phyloP scores from a whole-genome alignment of 2,797 vertebrate genomes.

The Trematomus bernacchii region DNA sequence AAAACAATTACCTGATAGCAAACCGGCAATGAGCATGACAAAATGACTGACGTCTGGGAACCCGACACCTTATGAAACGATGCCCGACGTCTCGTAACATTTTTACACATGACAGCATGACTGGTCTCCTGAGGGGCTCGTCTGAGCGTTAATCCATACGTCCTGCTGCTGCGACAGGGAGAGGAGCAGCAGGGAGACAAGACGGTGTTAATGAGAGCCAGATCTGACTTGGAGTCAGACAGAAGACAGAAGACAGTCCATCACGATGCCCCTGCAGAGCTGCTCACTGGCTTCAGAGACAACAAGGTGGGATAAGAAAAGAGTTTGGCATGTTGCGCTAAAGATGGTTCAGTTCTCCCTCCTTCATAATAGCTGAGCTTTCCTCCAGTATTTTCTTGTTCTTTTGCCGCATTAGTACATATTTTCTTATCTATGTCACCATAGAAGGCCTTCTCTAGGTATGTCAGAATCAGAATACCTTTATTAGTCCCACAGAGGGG shows the following conservation, averaged over 20 bases:
- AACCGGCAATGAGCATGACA: conserved; percentile 57
- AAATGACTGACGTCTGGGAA: conserved; percentile 71
- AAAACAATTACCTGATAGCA: conserved; percentile 73
- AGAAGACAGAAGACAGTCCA: conserved; percentile 46
- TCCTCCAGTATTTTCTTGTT: neutral
- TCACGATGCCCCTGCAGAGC: conserved; percentile 44
- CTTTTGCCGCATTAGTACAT: conserved; percentile 2
- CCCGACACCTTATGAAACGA: conserved; percentile 77
- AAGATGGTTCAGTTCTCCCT: conserved; percentile 4
- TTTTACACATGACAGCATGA: conserved; percentile 75
- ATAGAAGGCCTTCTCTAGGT: no score
- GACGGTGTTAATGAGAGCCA: conserved; percentile 72
- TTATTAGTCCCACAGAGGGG: no score
- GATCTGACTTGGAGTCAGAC: conserved; percentile 58
- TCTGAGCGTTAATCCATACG: conserved; percentile 70
- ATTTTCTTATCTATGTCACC: neutral
- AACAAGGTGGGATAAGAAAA: conserved; percentile 39
- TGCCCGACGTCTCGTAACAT: conserved; percentile 69
- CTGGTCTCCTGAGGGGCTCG: conserved; percentile 68
- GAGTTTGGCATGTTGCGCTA: conserved; percentile 22
- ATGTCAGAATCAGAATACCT: neutral
- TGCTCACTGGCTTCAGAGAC: conserved; percentile 29
- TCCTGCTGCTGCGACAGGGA: conserved; percentile 28
- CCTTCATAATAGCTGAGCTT: conserved; percentile 8
- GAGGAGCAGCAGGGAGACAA: conserved; percentile 59